Evolutionary conservation across 2,797 vertebrate species (phyloP).

Genomic region (Alca torda): DNA sequence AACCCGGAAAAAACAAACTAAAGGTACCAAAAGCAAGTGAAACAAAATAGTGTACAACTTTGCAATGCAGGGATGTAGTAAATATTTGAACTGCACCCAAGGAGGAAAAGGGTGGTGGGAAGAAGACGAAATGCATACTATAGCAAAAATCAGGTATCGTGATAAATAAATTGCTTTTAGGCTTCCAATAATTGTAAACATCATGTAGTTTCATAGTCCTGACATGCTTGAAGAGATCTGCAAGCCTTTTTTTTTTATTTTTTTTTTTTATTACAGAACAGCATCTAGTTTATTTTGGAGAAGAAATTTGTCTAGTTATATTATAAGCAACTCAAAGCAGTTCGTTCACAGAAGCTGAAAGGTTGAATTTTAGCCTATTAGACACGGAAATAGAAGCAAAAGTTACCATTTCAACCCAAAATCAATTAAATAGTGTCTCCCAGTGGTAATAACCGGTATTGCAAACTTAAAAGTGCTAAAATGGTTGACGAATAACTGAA

Average conservation of each 20-base stretch:
- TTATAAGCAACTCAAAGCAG: constrained; percentile 34
- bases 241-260: neutral
- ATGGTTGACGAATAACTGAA: neutral
- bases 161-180: constrained; percentile 13
- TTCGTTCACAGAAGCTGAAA: constrained; percentile 20
- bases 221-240: constrained; percentile 7
- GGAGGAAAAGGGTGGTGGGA: neutral
- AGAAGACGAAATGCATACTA: neutral
- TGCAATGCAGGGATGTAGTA: neutral
- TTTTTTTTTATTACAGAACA: neutral
- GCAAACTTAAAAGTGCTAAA: neutral
- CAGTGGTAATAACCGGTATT: constrained; percentile 22
- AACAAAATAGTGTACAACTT: neutral
- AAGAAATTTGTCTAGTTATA: neutral
- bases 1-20: neutral
- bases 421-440: constrained; percentile 63
- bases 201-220: constrained; percentile 38
- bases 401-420: neutral
- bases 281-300: constrained; percentile 41
- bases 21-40: neutral
- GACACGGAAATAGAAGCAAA: neutral
- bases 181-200: constrained; percentile 44
- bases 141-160: neutral
- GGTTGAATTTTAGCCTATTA: neutral
- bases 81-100: neutral